Evolutionary conservation across 92 coral and sea anemone species (phyloP).

Genomic region (Desmophyllum pertusum): DNA sequence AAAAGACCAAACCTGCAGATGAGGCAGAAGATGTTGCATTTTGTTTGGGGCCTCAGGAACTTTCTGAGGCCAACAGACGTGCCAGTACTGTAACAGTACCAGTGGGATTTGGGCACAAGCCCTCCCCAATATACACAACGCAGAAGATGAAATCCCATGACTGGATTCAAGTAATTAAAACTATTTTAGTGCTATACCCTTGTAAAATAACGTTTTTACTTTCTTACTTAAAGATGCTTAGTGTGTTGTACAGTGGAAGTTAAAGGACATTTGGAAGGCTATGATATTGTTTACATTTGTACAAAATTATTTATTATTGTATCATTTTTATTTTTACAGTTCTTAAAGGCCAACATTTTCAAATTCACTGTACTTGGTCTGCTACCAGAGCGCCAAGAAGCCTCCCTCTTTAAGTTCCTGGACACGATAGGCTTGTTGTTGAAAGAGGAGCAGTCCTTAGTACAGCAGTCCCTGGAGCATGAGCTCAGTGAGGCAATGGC

Average conservation of each 20-base stretch:
- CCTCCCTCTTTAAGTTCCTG: conserved; percentile 25
- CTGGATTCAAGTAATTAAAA: conserved; percentile 49
- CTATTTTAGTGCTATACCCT: too few relatives aligned
- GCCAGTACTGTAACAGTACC: conserved; percentile 36
- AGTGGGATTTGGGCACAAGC: conserved; percentile 42
- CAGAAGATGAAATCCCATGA: conserved; percentile 49
- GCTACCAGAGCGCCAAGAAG: conserved; percentile 24
- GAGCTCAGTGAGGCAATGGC: conserved; percentile 21
- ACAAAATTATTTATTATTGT: too few relatives aligned
- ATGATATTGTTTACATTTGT: too few relatives aligned
- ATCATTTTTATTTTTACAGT: not conserved
- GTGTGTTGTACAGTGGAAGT: too few relatives aligned
- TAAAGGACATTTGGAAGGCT: too few relatives aligned
- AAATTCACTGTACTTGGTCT: conserved; percentile 32
- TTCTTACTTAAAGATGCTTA: too few relatives aligned
- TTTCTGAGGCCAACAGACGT: conserved; percentile 19
- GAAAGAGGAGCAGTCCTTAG: conserved; percentile 26
- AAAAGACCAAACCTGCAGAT: conserved; percentile 2
- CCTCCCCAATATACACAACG: conserved; percentile 8
- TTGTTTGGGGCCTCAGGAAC: not conserved
- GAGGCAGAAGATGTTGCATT: not conserved
- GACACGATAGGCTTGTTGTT: conserved; percentile 23
- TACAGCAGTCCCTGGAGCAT: not conserved
- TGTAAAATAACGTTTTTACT: too few relatives aligned
- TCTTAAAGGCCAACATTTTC: conserved; percentile 48